Percentiles rank a stretch among this genome's conserved stretches.
These are phyloP conservation scores for Chloroceryle amazona DNA, from an alignment of 2,797 vertebrate genomes.

Conservation along the genomic window DNA sequence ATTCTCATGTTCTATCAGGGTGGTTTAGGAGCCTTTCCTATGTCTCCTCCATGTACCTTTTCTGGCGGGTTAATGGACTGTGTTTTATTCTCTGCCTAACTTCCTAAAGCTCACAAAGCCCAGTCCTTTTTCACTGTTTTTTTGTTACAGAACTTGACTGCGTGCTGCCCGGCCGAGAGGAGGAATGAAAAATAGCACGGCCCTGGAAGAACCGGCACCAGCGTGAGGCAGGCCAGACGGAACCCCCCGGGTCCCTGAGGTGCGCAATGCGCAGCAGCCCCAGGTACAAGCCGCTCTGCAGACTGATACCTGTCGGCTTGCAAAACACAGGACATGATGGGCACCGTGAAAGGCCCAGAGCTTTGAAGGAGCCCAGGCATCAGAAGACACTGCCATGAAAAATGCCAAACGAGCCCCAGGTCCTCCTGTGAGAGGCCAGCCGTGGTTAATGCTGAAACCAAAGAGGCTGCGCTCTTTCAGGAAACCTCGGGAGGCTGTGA, in stretches of 20 bases:
- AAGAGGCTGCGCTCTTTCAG: background rate
- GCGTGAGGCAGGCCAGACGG: background rate
- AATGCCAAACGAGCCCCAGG: background rate
- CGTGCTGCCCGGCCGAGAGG: background rate
- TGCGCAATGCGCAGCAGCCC: background rate
- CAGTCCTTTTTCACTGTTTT: background rate
- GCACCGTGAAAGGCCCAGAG: background rate
- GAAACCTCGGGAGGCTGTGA: background rate
- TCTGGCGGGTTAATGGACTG: constrained; percentile 50
- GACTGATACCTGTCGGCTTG: background rate
- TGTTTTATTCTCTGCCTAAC: constrained; percentile 57
- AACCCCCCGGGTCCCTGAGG: background rate
- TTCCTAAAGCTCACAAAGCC: constrained; percentile 51
- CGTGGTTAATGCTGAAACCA: background rate
- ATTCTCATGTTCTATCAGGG: constrained; percentile 14
- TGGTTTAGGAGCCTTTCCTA: constrained; percentile 31
- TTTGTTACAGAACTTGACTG: background rate
- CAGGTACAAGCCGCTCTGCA: accelerated
- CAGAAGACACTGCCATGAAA: background rate
- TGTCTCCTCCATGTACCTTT: constrained; percentile 66
- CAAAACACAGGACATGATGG: background rate
- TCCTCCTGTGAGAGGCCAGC: background rate
- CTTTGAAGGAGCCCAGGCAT: background rate
- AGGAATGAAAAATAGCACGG: background rate
- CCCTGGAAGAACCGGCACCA: background rate